Evolutionary conservation across 1,140 invertebrate genomes (phyloP).

Genomic region (Anoplophora glabripennis): DNA sequence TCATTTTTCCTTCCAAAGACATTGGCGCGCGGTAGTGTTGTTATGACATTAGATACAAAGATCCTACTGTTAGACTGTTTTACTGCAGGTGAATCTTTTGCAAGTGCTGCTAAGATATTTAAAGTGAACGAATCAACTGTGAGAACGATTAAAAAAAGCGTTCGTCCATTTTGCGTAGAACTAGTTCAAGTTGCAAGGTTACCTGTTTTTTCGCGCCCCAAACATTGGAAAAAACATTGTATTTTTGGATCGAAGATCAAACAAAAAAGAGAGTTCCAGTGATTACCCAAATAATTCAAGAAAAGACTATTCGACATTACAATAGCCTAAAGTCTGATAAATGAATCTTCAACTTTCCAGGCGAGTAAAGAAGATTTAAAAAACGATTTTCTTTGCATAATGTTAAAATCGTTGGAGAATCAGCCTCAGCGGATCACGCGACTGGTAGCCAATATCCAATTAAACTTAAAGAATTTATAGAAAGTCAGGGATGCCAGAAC

Average conservation of each 20-base stretch:
- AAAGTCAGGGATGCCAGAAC: slow-evolving; percentile 5
- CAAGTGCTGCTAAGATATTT: slow-evolving; percentile 9
- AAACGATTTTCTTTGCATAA: slow-evolving; percentile 10
- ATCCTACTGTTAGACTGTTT: slow-evolving; percentile 10
- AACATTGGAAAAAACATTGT: slow-evolving; percentile 11
- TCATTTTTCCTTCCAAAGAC: no score
- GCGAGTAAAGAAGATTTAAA: slow-evolving; percentile 18
- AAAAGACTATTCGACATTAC: slow-evolving; percentile 11
- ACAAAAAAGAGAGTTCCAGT: slow-evolving; percentile 12
- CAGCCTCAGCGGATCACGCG: slow-evolving; percentile 7
- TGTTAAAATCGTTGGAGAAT: slow-evolving; percentile 14
- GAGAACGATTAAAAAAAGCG: slow-evolving; percentile 13
- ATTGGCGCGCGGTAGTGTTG: no score
- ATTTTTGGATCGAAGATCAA: slow-evolving; percentile 12
- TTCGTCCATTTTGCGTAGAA: slow-evolving; percentile 1
- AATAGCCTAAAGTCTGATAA: slow-evolving; percentile 8
- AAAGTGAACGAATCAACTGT: slow-evolving; percentile 17
- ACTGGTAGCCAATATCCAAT: slow-evolving; percentile 6
- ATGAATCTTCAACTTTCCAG: slow-evolving; percentile 11
- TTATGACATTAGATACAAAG: slow-evolving; percentile 13
- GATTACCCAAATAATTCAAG: slow-evolving; percentile 9
- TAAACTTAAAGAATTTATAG: slow-evolving; percentile 12
- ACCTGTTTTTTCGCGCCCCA: neutral
- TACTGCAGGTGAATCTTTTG: slow-evolving; percentile 3
- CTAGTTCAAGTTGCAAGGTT: slow-evolving; percentile 5